Evolutionary conservation across 1,140 invertebrate species (phyloP), one percentile per base, ranked within the genome.

Genomic region (Neodiprion lecontei): DNA sequence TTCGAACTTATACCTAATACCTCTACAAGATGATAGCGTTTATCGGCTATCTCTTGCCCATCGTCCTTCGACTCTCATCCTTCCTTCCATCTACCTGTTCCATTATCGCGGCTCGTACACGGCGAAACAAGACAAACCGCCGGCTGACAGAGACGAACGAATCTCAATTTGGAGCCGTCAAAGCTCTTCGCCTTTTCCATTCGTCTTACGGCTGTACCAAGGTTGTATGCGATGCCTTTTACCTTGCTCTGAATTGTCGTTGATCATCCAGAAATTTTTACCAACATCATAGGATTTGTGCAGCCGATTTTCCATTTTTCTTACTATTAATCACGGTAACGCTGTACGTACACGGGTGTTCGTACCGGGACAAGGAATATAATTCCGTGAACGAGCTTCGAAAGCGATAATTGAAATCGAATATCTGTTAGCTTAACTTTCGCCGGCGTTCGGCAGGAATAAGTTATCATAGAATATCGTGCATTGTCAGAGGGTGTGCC

Each of bases 401-500:
- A 61, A 11, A 14, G 11, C n/a, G 53, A 61, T 17, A 11, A 61
- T 61, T 61, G 53, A 61, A 61, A 61, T 61, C 53, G 53, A 17
- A 61, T 61, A 61, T 17, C 5, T 61, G n/a, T 61, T 61, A 17
- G 11, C n/a, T 61, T 69, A 69, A 23, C 67, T 69, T 69, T 10
- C 12, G 70, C 70, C 48, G 40, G 28, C 28, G 5, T 40, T 40
- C 28, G 48, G 14, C 70, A 17, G 8, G n/a, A 61, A 12, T 49
- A 69, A 78, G 48, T 79, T 80, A 77, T 75, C 77, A 40, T 40
- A 81, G 77, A 74, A 82, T 82, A 78, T 80, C 77, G 75, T 79
- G 75, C 79, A 84, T 81, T 83, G 83, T 85, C 82, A 80, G 79
- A 75, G 68, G 61, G 74, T 75, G 53, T 61, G 11, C 53, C 53